Evolutionary conservation across 2,113 vertebrate genomes (phyloP), one percentile per base, ranked within the genome.

Genomic region (Coracopsis vasa): DNA sequence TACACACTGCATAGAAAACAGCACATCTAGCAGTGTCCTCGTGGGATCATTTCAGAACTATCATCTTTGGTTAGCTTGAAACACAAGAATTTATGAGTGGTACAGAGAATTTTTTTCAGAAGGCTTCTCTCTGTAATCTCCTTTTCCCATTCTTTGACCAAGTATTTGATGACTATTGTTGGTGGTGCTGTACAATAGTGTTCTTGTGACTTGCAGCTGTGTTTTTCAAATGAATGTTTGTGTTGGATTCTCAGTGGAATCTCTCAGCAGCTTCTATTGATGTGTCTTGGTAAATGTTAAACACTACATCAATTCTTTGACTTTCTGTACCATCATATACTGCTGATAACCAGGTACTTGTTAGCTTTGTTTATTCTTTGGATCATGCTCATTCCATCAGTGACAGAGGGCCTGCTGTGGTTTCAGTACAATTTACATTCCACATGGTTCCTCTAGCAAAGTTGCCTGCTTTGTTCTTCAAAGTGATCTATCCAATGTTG

Each of bases 141-240:
- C 73, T 70, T 90, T 74, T 45, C 62, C 74, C 31, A 53, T 92
- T 87, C 54, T 73, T 79, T 70, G 83, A 53, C 45, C 35, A 64
- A 84, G 60, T 71, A 45, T 84, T 96, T 81, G 75, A 58, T 79
- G 54, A 88, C 64, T 53, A 61, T 92, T 95, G 94, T 84, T 95
- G 77, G 74, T 90, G 80, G n/a, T 39, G 54, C 65, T 25, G 35
- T 94, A 97, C 94, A 97, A 94, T 91, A 81, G 69, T 13, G 35
- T 87, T 95, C 88, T 89, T 97, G 91, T 95, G 89, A 92, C 65
- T 95, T 85, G 94, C 94, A 96, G 93, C 94, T 97, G 96, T 95
- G 96, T 95, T 96, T 96, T 95, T 94, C 51, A 91, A 96, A 95
- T 69, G 73, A 95, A 60, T 95, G 89, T 96, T 97, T 97, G 91